Conservation (phyloP, 2,888 invertebrate genomes). For the Pomacea canaliculata region DNA sequence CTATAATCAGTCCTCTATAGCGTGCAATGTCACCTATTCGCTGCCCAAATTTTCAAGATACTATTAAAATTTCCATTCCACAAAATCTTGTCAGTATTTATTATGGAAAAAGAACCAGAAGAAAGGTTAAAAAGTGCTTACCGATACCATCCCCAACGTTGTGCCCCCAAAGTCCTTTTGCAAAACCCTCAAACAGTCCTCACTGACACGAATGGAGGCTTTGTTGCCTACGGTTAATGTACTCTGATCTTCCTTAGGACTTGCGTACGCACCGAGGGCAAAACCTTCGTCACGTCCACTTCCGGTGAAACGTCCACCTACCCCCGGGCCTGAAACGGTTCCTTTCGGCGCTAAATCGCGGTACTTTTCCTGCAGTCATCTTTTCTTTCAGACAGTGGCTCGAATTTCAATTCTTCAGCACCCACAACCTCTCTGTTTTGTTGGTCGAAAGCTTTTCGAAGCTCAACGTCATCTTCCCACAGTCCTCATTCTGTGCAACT, state of each 20-base stretch:
- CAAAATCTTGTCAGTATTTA: no score
- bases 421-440: no score
- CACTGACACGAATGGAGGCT: not conserved
- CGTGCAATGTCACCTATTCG: no score
- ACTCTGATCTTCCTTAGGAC: not conserved
- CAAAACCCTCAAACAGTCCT: not conserved
- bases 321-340: not conserved
- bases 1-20: no score
- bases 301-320: not conserved
- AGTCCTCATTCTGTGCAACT: no score
- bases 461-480: no score
- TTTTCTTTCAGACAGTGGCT: not conserved
- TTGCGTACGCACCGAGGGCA: not conserved
- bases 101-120: no score
- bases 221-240: not conserved
- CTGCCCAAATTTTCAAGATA: no score
- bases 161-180: conserved; percentile 4
- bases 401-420: no score
- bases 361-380: not conserved
- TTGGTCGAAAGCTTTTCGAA: no score
- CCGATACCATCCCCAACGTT: not conserved
- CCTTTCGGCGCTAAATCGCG: not conserved
- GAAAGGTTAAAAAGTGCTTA: not conserved
- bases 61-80: no score
- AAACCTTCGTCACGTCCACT: not conserved